Evolutionary conservation across 2,888 invertebrate genomes (phyloP).

Genomic region (Leptogaster cylindrica): DNA sequence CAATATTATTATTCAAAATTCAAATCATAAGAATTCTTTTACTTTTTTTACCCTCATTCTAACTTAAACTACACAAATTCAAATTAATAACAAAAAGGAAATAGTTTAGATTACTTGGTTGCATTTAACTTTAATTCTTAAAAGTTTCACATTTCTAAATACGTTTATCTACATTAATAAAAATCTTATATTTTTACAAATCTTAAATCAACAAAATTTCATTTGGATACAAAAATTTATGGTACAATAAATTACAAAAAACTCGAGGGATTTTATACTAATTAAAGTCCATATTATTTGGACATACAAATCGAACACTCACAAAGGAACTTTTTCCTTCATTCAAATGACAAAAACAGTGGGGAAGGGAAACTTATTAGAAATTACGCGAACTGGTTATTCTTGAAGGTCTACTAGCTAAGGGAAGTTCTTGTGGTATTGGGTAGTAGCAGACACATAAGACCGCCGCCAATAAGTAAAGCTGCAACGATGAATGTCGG

Average conservation of each 20-base stretch:
- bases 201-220: conserved; percentile 25
- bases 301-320: neutral
- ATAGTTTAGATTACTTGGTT: neutral
- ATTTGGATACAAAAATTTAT: conserved; percentile 25
- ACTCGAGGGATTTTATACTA: conserved; percentile 11
- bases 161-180: conserved; percentile 23
- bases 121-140: conserved; percentile 5
- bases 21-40: neutral
- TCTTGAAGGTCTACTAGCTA: conserved; percentile 52
- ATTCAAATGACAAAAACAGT: conserved; percentile 9
- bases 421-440: conserved; percentile 84
- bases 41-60: too few species aligned
- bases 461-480: conserved; percentile 83
- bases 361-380: neutral
- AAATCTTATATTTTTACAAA: conserved; percentile 25
- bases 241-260: conserved; percentile 36
- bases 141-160: conserved; percentile 4
- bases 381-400: neutral
- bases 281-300: too few species aligned
- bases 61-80: too few species aligned
- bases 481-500: conserved; percentile 90
- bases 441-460: conserved; percentile 86
- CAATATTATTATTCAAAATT: too few species aligned
- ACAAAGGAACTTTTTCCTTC: neutral
- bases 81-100: neutral